phyloP scores from a whole-genome alignment of 2,888 invertebrate species.

The Bruchidius siliquastri region DNA sequence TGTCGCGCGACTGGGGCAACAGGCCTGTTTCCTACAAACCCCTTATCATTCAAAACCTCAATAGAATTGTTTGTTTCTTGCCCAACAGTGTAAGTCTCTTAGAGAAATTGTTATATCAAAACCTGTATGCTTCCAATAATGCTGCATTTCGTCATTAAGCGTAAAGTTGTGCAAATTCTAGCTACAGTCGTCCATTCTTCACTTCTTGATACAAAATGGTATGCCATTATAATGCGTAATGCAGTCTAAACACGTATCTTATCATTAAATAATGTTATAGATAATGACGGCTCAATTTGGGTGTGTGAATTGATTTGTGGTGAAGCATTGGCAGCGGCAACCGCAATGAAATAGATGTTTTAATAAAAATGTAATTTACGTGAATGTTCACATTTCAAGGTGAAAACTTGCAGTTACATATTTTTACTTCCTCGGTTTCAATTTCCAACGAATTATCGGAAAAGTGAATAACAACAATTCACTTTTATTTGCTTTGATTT shows the following conservation, averaged over 20 bases:
- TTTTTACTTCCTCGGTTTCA: background rate
- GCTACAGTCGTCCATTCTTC: no score
- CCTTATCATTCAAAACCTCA: no score
- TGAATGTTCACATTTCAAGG: background rate
- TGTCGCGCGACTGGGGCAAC: no score
- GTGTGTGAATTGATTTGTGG: background rate
- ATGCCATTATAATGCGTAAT: no score
- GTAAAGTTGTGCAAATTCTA: no score
- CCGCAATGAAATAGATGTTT: background rate
- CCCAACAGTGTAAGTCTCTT: no score
- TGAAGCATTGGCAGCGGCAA: background rate
- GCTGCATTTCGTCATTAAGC: no score
- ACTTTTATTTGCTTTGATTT: background rate
- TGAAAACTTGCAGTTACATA: background rate
- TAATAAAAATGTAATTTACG: background rate
- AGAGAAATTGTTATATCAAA: no score
- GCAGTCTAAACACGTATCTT: background rate
- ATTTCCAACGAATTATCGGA: background rate
- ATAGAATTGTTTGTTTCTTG: no score
- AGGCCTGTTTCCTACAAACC: no score
- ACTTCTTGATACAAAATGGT: no score
- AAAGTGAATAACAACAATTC: background rate
- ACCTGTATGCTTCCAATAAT: no score
- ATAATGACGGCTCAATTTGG: background rate
- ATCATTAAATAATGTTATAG: background rate